phyloP scores from a whole-genome alignment of 2,888 invertebrate genomes.

The Calliphora vomitoria region DNA sequence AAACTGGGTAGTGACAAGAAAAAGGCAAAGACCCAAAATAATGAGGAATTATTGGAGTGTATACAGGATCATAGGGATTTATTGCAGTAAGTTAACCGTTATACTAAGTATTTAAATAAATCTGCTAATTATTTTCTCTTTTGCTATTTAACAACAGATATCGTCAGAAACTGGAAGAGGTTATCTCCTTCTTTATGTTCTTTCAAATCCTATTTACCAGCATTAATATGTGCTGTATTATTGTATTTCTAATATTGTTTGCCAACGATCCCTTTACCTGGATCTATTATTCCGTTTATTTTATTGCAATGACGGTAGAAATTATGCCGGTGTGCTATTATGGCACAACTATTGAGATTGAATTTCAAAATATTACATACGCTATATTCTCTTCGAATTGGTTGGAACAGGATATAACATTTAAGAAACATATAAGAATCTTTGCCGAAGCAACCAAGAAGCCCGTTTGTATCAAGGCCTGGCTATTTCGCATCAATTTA shows the following conservation, averaged over 20 bases:
- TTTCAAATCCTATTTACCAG: conserved; percentile 65
- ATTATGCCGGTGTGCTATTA: conserved; percentile 73
- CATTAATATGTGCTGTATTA: conserved; percentile 69
- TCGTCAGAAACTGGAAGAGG: conserved; percentile 51
- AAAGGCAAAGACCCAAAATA: conserved; percentile 34
- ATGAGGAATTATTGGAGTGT: conserved; percentile 67
- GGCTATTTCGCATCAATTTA: conserved; percentile 69
- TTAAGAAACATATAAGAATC: conserved; percentile 68
- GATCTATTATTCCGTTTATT: conserved; percentile 63
- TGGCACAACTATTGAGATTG: conserved; percentile 64
- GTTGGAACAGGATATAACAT: conserved; percentile 60
- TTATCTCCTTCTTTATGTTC: conserved; percentile 62
- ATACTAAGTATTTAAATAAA: not conserved
- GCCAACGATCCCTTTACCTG: conserved; percentile 52
- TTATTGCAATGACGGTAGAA: conserved; percentile 61
- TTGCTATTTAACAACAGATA: conserved; percentile 52
- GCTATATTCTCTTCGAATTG: conserved; percentile 73
- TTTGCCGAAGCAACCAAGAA: conserved; percentile 57
- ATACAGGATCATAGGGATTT: conserved; percentile 73
- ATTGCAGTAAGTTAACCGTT: conserved; percentile 64
- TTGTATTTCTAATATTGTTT: conserved; percentile 68
- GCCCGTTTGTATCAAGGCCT: conserved; percentile 52
- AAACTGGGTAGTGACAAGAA: conserved; percentile 60
- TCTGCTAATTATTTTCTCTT: not conserved
- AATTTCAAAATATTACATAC: conserved; percentile 66